Evolutionary conservation across 1,140 invertebrate species (phyloP).

Genomic region (Platyscapa corneri): DNA sequence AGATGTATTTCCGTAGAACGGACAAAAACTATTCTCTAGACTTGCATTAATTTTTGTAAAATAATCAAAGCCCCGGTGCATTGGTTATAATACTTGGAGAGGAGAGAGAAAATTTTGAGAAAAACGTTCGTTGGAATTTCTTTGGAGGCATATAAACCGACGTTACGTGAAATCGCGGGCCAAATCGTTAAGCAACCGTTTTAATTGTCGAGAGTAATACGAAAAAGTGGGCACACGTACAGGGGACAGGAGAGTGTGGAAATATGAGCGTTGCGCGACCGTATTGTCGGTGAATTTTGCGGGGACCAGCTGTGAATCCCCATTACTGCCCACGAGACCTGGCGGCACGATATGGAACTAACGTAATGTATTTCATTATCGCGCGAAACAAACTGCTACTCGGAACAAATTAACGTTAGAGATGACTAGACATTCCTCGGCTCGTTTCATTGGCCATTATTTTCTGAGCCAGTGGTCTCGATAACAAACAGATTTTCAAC

Average conservation of each 20-base stretch:
- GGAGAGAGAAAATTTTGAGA: background rate
- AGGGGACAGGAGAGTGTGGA: background rate
- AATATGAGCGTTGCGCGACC: conserved; percentile 36
- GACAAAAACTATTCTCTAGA: too few species aligned
- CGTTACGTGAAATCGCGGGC: conserved; percentile 14
- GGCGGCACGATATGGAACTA: conserved; percentile 20
- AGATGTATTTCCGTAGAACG: too few species aligned
- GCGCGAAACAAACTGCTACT: conserved; percentile 57
- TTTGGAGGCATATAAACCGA: background rate
- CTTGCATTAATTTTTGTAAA: background rate
- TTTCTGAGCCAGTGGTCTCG: background rate
- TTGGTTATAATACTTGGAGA: background rate
- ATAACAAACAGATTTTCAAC: too few species aligned
- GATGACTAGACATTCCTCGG: background rate
- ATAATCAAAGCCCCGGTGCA: background rate
- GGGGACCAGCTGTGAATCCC: background rate
- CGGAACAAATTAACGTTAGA: conserved; percentile 62
- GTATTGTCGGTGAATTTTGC: conserved; percentile 45
- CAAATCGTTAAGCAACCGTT: conserved; percentile 37
- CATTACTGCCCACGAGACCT: conserved; percentile 12
- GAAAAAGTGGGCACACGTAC: too few species aligned
- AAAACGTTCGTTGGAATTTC: background rate
- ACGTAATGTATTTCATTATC: conserved; percentile 60
- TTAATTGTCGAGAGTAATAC: conserved; percentile 2
- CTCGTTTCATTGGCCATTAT: background rate